Evolutionary conservation across 2,888 invertebrate genomes (phyloP).

Genomic region (Tenthredo scrophulariae): DNA sequence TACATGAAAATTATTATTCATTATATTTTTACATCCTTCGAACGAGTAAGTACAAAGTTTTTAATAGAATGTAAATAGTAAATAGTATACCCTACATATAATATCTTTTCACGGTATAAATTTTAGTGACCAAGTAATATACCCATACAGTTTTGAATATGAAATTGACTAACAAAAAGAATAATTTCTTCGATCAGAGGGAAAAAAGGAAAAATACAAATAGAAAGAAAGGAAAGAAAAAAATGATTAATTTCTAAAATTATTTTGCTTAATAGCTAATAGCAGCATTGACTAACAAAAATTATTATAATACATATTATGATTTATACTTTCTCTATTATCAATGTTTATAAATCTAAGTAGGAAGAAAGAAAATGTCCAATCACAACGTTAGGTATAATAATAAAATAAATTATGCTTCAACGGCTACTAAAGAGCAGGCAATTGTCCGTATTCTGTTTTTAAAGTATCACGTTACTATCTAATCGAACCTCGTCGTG

Average conservation of each 20-base stretch:
- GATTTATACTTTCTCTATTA: not conserved
- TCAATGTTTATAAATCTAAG: conserved; percentile 2
- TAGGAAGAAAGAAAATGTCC: not conserved
- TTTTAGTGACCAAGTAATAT: conserved; percentile 9
- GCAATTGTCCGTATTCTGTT: conserved; percentile 19
- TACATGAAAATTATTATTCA: conserved; percentile 18
- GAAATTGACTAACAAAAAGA: not conserved
- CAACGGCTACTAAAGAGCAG: conserved; percentile 10
- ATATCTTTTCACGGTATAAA: conserved; percentile 3
- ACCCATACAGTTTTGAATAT: conserved; percentile 21
- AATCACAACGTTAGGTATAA: not conserved
- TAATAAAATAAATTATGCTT: conserved; percentile 36
- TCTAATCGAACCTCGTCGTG: conserved; percentile 35
- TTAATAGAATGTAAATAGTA: conserved; percentile 14
- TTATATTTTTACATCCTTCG: conserved; percentile 29
- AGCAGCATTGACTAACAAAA: not conserved
- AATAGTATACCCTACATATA: not conserved
- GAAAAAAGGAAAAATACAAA: not conserved
- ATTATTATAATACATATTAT: conserved; percentile 23
- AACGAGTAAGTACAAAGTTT: conserved; percentile 42
- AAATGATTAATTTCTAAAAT: not conserved
- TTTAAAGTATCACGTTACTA: conserved; percentile 26
- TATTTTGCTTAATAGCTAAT: not conserved
- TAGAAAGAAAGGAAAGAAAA: not conserved
- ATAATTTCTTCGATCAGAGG: not conserved